Percentiles rank a stretch among this genome's conserved stretches.
phyloP scores from a whole-genome alignment of 2,113 vertebrate species.

The Scortum barcoo region DNA sequence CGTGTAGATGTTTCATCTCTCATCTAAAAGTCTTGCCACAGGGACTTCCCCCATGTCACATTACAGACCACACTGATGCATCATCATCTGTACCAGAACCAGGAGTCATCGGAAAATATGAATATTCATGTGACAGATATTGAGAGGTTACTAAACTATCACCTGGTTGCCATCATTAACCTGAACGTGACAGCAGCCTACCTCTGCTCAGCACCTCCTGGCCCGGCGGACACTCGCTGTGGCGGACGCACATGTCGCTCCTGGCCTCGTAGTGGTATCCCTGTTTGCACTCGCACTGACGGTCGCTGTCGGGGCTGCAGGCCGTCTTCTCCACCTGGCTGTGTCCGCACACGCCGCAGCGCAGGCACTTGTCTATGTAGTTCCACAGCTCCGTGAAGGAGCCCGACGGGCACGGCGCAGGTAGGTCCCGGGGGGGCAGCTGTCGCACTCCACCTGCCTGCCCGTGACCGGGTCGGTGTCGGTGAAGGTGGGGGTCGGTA shows the following conservation, averaged over 20 bases:
- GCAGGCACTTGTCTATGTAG: slow-evolving; percentile 69
- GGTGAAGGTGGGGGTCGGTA: slow-evolving; percentile 18
- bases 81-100: neutral
- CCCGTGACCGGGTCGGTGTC: slow-evolving; percentile 44
- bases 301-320: slow-evolving; percentile 61
- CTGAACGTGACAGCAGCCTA: slow-evolving; percentile 23
- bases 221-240: slow-evolving; percentile 68
- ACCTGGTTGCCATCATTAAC: too few species aligned
- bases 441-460: slow-evolving; percentile 35
- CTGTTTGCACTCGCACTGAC: slow-evolving; percentile 67
- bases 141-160: too few species aligned
- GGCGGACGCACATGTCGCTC: slow-evolving; percentile 57
- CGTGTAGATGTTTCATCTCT: too few species aligned
- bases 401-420: slow-evolving; percentile 62
- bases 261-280: slow-evolving; percentile 56
- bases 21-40: too few species aligned
- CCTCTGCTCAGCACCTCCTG: slow-evolving; percentile 60
- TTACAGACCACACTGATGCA: too few species aligned
- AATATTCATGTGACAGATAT: neutral
- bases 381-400: slow-evolving; percentile 82
- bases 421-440: slow-evolving; percentile 67
- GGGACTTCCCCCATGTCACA: too few species aligned
- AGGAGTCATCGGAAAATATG: too few species aligned
- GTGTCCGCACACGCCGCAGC: slow-evolving; percentile 68
- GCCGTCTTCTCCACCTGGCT: slow-evolving; percentile 53